phyloP scores from a whole-genome alignment of 2,797 vertebrate species.

The Falco cherrug region DNA sequence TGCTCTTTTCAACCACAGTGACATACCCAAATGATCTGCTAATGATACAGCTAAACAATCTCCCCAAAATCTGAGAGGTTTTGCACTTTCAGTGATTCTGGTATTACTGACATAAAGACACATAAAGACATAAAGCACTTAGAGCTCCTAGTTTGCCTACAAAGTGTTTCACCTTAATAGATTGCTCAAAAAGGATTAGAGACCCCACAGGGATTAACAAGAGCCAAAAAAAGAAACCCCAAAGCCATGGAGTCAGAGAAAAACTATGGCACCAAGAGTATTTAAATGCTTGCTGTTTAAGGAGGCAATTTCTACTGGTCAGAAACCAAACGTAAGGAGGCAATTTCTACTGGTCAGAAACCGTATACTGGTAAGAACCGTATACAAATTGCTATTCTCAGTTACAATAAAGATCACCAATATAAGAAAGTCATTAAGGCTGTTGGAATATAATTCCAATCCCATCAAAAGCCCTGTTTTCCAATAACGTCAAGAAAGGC shows the following conservation, averaged over 20 bases:
- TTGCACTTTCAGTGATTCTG: neutral
- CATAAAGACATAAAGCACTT: neutral
- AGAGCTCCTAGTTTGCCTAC: neutral
- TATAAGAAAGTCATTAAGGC: neutral
- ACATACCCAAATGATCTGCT: neutral
- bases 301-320: neutral
- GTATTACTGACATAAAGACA: neutral
- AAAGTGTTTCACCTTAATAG: conserved; percentile 15
- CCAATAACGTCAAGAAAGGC: neutral
- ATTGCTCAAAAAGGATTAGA: conserved; percentile 15
- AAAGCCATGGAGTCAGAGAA: neutral
- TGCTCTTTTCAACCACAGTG: conserved; percentile 32
- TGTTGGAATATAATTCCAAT: neutral
- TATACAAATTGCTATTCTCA: neutral
- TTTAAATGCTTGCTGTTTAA: neutral
- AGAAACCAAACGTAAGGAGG: neutral
- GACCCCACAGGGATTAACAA: neutral
- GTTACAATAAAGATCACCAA: neutral
- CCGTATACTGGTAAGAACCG: neutral
- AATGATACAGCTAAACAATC: neutral
- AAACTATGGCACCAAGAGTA: neutral
- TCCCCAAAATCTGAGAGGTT: neutral
- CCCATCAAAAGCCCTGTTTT: neutral
- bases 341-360: neutral
- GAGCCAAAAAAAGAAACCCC: neutral